Evolutionary conservation across 1,140 invertebrate genomes (phyloP), one percentile per base, ranked within the genome.

Genomic region (Tribolium castaneum): DNA sequence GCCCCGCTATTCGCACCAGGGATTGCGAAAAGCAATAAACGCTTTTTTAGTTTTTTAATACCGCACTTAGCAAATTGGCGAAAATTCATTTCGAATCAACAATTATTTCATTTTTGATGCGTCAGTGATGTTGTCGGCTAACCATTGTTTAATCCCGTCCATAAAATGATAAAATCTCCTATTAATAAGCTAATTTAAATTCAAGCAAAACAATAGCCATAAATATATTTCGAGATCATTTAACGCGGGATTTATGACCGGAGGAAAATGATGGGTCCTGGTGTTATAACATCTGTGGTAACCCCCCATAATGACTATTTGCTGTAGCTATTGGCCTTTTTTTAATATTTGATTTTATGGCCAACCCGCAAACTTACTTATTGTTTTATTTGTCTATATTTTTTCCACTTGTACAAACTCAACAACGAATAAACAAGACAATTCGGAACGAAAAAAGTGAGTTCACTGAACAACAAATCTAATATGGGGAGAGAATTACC

Each of bases 121-220:
- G 34, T 13, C 19, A 13, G 12, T 62, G 52, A 54, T 45, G n/a
- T 59, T 59, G 30, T 66, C 19, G 6, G 30, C 34, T 39, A 12
- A 66, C 34, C 34, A 74, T 72, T 59, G 70, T 51, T 62, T 80
- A 82, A 82, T 74, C 80, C 71, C 49, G 70, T 80, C 71, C 66
- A 81, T 80, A 82, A 80, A 82, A 82, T 83, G 80, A 83, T 83
- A 82, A 82, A 83, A 83, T 82, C 81, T 79, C 79, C 80, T 83
- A 82, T 82, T 83, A 81, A 83, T 83, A 81, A 83, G 81, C 78
- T 81, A 81, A 82, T 82, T 82, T 83, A 82, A 83, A 82, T 82
- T 80, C 82, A 79, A 80, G 59, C 75, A 79, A 81, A 82, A 83
- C 81, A 83, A 82, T 83, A 56, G 79, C 39, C 78, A 73, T 77